Base-by-base conservation (phyloP, 2,797 vertebrate species). In the Channallabes apus region DNA sequence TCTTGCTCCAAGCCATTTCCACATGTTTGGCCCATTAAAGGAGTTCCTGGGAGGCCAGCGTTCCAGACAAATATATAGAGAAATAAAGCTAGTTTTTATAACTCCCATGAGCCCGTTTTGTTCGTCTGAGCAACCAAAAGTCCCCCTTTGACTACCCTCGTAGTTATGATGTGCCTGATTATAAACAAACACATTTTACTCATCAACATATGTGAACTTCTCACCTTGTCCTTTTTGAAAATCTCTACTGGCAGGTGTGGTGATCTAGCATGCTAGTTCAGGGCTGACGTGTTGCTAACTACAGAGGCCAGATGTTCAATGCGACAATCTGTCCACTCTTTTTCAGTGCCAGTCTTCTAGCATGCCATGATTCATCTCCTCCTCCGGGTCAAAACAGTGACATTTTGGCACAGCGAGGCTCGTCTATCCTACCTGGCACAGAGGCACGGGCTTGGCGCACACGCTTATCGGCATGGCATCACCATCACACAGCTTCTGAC, bases 241-340 rank as follows among this genome's bases (percentile, higher is more conserved):
- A 61, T 17, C 58, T 18, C 29, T 27, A 14, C 32, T 82, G 68
- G 71, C 51, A 4, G 72, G n/a, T 46, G 79, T 18, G 64, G 62
- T 78, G 80, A 65, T 85, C 38, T 59, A n/a, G 38, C 58, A 24
- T 58, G 84, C 84, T 41, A 73, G 79, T 82, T 85, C 59, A 75
- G 71, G 32, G 38, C 24, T 67, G 6, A 54, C 69, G 41, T 80
- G 82, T 77, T 76, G 62, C 78, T 80, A 76, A 38, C 46, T 64
- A 46, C 77, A 35, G 75, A 61, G 73, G 38, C 87, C 87, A 83
- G 87, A 85, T 88, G 87, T 88, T 88, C 54, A 54, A 58, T 59
- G 75, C 41, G 62, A 65, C 81, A 79, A 61, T 64, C 81, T 86
- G 81, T 72, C 56, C 56, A 82, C 51, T 58, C 58, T 51, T 72